Base-by-base conservation (phyloP, 1,140 invertebrate species). In the Pseudachorutes palmiensis region DNA sequence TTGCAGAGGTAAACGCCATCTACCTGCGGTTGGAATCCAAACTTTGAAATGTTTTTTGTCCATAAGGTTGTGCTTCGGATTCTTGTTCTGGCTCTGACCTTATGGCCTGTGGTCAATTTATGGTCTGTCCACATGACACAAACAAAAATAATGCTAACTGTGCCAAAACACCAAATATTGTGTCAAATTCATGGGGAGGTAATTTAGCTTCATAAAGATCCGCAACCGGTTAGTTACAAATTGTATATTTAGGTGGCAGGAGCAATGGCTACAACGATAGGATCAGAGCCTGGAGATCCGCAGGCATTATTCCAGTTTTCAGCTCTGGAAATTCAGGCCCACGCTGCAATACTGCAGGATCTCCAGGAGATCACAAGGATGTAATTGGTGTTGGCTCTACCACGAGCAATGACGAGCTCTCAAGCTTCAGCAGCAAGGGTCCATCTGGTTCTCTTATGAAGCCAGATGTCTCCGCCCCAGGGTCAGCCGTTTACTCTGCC, bases 221-320 rank as follows among this genome's bases (percentile, higher is more conserved):
- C 36, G 36, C 36, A 19, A 19, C 36, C 5, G 36, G 19, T 9
- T 41, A 41, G 36, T 41, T 41, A 9, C 36, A 5, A 9, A 19
- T 41, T 59, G 9, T 29, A n/a, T 36, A 36, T 33, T 12, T 36
- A 5, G n/a, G 22, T 62, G 61, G 32, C 3, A 48, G 41, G 0
- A 26, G 16, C 3, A 12, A 12, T 9, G 51, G 30, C 24, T 67
- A 41, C 48, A 29, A 62, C 29, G 41, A 24, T 26, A 41, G 64
- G n/a, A 70, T 67, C 26, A n/a, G 24, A 24, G 30, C 31, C 14
- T 70, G 69, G 69, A 31, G 26, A 0, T 19, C 24, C 1, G 69
- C 41, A 1, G 62, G 58, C 14, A 70, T 70, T 26, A 16, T 67
- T 28, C 62, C 66, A 19, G 36, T 67, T 3, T 70, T 70, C 36